Base-by-base conservation (phyloP, 2,797 vertebrate species). In the Typhlichthys subterraneus region DNA sequence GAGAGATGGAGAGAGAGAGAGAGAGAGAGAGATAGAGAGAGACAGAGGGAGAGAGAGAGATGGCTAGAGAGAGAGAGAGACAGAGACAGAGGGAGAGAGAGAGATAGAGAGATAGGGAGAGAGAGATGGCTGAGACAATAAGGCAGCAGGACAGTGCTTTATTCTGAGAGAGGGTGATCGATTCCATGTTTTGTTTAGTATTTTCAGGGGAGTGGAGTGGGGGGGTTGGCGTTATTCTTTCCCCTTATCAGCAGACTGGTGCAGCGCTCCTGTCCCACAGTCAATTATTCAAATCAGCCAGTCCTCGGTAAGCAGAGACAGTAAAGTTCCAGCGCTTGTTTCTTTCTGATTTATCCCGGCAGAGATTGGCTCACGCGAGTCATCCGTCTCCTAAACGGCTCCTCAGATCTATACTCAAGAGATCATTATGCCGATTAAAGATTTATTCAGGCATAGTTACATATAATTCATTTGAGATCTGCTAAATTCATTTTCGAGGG, bases 361-460 rank as follows among this genome's bases (percentile, higher is more conserved):
- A 84, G 77, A 82, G 33, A 87, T 67, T 84, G 83, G 76, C 73
- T 70, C 80, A 65, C 61, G 52, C 33, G 71, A 87, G 84, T 89
- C 85, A 83, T 90, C 91, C 85, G 87, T 90, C 87, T 90, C 77
- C 80, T 87, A 87, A 92, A 91, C 83, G 75, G 82, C 87, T 87
- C 89, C 91, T 86, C 89, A 77, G 89, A 88, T 90, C 85, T 82
- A 86, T 87, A 88, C 75, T 90, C 89, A 89, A 89, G 89, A 91
- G 88, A 80, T 89, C 82, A 91, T 91, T 91, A 87, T 82, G 81
- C 83, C 81, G 77, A 89, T 87, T 91, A 89, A 83, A 86, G 79
- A 87, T 91, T 91, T 86, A 85, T 81, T 85, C 23, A 23, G 23
- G 23, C 83, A 59, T 73, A 79, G 82, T 86, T 86, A 85, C 79